Percentiles rank a stretch among this genome's conserved stretches.
Conservation (phyloP, 2,797 vertebrate species). For the Oreonectes daqikongensis region DNA sequence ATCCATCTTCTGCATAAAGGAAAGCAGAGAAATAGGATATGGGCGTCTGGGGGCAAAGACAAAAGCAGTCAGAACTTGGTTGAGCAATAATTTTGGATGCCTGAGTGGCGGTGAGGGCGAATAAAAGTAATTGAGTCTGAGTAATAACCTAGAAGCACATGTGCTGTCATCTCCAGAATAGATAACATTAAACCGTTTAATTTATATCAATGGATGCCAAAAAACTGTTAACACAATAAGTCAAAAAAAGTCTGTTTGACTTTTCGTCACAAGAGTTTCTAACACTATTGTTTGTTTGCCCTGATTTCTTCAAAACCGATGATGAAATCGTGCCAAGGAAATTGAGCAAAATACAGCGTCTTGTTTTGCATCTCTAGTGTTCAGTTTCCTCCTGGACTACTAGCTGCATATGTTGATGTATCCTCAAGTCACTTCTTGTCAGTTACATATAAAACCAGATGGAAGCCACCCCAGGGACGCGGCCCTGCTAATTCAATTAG, state of each 20-base stretch:
- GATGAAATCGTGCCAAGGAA: background rate
- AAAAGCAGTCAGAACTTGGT: conserved; percentile 47
- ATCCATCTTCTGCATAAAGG: conserved; percentile 42
- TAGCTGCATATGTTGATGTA: conserved; percentile 60
- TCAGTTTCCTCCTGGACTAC: conserved; percentile 53
- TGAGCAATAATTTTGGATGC: conserved; percentile 65
- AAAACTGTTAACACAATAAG: background rate
- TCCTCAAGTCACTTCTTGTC: conserved; percentile 68
- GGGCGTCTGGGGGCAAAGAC: conserved; percentile 50
- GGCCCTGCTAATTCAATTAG: conserved; percentile 76
- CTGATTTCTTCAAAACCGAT: background rate
- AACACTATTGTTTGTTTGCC: too few relatives aligned
- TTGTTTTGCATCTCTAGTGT: conserved; percentile 33
- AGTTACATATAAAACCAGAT: conserved; percentile 75
- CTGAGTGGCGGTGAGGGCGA: conserved; percentile 56
- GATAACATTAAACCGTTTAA: conserved; percentile 13
- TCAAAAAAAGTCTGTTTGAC: background rate
- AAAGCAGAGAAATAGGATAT: conserved; percentile 52
- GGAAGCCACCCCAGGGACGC: conserved; percentile 72
- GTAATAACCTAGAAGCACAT: conserved; percentile 37
- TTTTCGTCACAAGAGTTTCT: background rate
- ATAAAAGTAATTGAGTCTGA: conserved; percentile 43
- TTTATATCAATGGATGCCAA: conserved; percentile 41
- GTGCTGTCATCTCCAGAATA: conserved; percentile 28
- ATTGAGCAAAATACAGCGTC: conserved; percentile 27